phyloP scores from a whole-genome alignment of 53 echinoderm and acorn worm genomes.

The Crossaster papposus region DNA sequence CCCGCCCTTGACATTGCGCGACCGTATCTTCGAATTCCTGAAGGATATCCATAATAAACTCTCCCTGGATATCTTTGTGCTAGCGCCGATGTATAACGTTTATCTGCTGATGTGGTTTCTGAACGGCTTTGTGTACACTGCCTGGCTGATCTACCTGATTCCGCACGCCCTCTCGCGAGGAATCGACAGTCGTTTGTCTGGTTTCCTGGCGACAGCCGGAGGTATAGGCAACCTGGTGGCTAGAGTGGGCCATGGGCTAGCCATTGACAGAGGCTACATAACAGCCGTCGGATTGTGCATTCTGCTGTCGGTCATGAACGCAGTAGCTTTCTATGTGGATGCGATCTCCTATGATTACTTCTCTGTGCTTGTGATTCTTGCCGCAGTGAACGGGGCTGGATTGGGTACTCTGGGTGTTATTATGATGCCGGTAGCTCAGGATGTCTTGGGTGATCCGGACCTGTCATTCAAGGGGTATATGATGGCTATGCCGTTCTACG shows the following conservation, averaged over 20 bases:
- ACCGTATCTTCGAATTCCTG: neutral
- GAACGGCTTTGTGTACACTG: neutral
- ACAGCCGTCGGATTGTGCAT: conserved; percentile 49
- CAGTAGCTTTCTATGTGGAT: conserved; percentile 49
- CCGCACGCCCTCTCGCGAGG: conserved; percentile 59
- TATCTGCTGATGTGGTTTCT: conserved; percentile 16
- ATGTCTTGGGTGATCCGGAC: conserved; percentile 13
- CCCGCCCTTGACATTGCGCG: neutral
- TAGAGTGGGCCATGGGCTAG: conserved; percentile 50
- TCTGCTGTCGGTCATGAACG: conserved; percentile 39
- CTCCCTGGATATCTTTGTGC: neutral
- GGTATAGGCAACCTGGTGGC: conserved; percentile 59
- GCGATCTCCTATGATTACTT: conserved; percentile 14
- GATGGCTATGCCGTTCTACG: conserved; percentile 30
- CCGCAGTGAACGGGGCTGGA: conserved; percentile 42
- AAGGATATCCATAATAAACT: conserved; percentile 13
- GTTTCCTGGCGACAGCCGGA: conserved; percentile 55
- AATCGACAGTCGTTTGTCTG: conserved; percentile 23
- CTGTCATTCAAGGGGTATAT: conserved; percentile 40
- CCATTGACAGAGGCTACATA: conserved; percentile 34
- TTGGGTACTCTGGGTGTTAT: conserved; percentile 30
- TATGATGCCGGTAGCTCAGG: conserved; percentile 36
- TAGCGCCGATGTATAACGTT: neutral
- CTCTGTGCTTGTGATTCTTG: conserved; percentile 27
- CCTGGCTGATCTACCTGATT: conserved; percentile 63